Evolutionary conservation across 2,113 vertebrate species (phyloP), one percentile per base, ranked within the genome.

Genomic region (Chionodraco myersi): DNA sequence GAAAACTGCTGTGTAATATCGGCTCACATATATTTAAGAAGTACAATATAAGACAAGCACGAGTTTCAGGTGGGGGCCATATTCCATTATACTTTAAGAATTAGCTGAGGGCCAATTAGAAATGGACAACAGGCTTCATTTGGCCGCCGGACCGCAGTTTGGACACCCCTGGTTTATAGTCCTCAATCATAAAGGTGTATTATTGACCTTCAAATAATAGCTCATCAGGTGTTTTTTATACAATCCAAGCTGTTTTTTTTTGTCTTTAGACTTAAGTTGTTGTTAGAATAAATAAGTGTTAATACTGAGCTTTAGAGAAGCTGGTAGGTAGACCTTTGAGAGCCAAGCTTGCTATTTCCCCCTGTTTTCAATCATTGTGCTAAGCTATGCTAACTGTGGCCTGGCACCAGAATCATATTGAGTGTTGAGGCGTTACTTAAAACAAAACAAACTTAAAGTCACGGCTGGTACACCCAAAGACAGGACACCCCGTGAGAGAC

Each of bases 161-260:
- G 30, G 30, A 30, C 26, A 26, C 3, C 30, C 30, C 30, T 30
- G 30, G 30, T 30, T 53, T 58, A 56, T 60, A 21, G 47, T 62
- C 15, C 30, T 3, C 12, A 70, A 52, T 47, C 65, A 8, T 21
- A 34, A 26, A 14, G 1, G 70, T 75, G 75, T 4, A 26, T 51
- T 54, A 21, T 63, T 87, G 51, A 59, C 47, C 14, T 49, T 41
- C 36, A 41, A 41, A 41, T 65, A 30, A 45, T 21, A 47, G 13
- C 10, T 34, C 21, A 5, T 47, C 6, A 53, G 10, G 12, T 1
- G n/a, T 4, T n/a, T n/a, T 49, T 12, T 30, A 41, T 18, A 57
- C 48, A 12, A 6, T 30, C 18, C 47, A n/a, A 3, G 2, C n/a
- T n/a, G n/a, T 0, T 26, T 48, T 72, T 13, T 9, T 7, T 14